Base-by-base conservation (phyloP, 2,888 invertebrate species). In the Acrocyrtus sp. region DNA sequence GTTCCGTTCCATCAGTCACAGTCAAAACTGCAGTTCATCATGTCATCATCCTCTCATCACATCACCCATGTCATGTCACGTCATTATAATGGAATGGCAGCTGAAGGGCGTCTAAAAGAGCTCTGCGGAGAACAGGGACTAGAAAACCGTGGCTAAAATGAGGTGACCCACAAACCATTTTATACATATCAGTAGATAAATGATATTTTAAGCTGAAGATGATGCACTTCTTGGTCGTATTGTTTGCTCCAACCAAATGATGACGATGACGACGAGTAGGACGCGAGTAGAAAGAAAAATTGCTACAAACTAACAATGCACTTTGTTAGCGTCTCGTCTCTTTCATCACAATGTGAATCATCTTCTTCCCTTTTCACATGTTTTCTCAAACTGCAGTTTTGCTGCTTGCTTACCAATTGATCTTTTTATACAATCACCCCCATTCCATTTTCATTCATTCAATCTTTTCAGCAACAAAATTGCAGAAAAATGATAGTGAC, bases 151-250 rank as follows among this genome's bases (percentile, higher is more conserved):
- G 45, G 50, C 72, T 65, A 72, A 72, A 72, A 65, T 65, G 72
- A 66, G 72, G 72, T 72, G 72, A 72, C 72, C 72, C 72, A 72
- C 72, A 72, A 72, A 72, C 72, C 72, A 66, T 72, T 48, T 53
- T 47, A 58, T 72, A 54, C 56, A 48, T 61, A 27, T 24, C 19
- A 48, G 45, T 26, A 51, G 54, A 62, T 6, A 39, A 39, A 39
- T 39, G 39, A 15, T 39, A 39, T 10, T 39, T 6, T 39, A 39
- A 15, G 15, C 15, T 6, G 39, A 6, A 15, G 15, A 39, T 39
- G 39, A 69, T 69, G 56, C 69, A 69, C 69, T 51, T 56, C 58
- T 58, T 61, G 48, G 26, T 58, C n/a, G n/a, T n/a, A n/a, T 51
- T 51, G 4, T 45, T 50, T 24, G 27, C 34, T 34, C 12, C 3